Evolutionary conservation across 2,888 invertebrate species (phyloP).

Genomic region (Dioctria linearis): DNA sequence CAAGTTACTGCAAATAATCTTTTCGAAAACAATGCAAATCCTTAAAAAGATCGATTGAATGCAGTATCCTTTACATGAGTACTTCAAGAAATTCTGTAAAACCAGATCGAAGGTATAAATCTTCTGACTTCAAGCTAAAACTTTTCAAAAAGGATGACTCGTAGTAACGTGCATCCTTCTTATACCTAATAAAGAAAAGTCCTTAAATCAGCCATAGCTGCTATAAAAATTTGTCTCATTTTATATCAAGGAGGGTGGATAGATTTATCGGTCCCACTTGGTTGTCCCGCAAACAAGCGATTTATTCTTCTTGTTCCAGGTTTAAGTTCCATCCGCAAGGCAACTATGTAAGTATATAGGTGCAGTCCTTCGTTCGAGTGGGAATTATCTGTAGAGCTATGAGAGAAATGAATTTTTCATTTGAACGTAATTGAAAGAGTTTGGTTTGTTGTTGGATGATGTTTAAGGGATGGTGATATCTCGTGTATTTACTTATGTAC

Average conservation of each 20-base stretch:
- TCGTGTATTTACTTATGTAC: no score
- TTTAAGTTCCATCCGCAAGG: constrained; percentile 17
- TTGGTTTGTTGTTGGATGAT: neutral
- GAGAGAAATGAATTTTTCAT: constrained; percentile 45
- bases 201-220: constrained; percentile 45
- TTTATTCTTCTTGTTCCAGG: constrained; percentile 33
- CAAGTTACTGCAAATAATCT: neutral
- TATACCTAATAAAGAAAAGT: constrained; percentile 24
- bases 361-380: constrained; percentile 21
- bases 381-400: constrained; percentile 38
- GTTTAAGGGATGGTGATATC: no score
- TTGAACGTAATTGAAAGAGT: constrained; percentile 34
- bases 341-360: neutral
- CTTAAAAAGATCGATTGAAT: constrained; percentile 23
- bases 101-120: constrained; percentile 23
- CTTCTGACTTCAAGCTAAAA: constrained; percentile 4
- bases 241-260: neutral
- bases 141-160: constrained; percentile 17
- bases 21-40: neutral
- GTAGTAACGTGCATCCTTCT: neutral
- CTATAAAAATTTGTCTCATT: constrained; percentile 45
- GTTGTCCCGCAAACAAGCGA: constrained; percentile 40
- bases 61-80: constrained; percentile 14
- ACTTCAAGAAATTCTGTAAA: neutral
- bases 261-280: constrained; percentile 44